phyloP scores from a whole-genome alignment of 2,113 vertebrate species.

The Lagopus leucura region DNA sequence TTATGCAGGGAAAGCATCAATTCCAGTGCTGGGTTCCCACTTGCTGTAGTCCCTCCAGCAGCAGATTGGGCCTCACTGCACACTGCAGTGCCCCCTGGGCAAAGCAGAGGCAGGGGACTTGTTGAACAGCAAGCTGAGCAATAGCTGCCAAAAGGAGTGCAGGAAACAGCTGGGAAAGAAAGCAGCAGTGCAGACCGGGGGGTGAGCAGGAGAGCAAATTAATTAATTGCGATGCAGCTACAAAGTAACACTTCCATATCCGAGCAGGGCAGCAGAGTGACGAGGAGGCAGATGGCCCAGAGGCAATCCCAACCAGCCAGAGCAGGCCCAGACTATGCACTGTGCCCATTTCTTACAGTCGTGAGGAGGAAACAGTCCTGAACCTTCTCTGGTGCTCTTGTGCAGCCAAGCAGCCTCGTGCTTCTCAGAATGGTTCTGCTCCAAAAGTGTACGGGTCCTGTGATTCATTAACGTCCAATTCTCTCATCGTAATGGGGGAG shows the following conservation, averaged over 20 bases:
- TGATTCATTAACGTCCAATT: not conserved
- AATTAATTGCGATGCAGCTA: not conserved
- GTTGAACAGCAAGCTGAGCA: not conserved
- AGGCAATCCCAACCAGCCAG: not conserved
- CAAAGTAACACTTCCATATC: not conserved
- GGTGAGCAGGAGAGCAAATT: not conserved
- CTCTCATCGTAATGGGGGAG: slow-evolving; percentile 5
- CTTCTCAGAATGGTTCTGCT: not conserved
- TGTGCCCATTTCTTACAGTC: not conserved
- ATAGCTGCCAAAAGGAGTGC: not conserved
- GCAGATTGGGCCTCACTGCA: not conserved
- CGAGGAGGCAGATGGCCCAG: not conserved
- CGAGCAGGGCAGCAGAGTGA: not conserved
- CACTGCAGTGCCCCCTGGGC: not conserved
- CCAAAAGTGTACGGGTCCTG: not conserved
- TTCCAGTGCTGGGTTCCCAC: not conserved
- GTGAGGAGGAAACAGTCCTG: not conserved
- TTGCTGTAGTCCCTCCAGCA: not conserved
- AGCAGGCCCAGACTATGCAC: not conserved
- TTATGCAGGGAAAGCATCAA: not conserved
- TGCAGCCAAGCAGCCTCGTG: not conserved
- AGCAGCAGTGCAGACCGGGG: not conserved
- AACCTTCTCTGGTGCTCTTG: not conserved
- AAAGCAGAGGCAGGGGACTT: not conserved
- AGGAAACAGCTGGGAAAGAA: not conserved